Base-by-base conservation (phyloP, 2,888 invertebrate species). In the Dolichopus griseipennis region DNA sequence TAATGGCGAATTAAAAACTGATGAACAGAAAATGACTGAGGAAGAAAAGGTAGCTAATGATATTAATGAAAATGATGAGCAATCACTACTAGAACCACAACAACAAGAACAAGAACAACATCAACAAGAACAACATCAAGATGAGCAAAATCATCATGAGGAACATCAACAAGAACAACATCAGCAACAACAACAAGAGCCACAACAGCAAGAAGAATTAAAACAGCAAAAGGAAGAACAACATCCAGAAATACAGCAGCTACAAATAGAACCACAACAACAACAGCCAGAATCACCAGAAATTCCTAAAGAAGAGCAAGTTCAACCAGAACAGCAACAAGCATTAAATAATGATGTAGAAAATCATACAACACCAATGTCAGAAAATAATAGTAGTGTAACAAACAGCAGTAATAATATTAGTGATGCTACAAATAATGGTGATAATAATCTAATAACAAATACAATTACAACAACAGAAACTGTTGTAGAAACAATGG, bases 1-100 rank as follows among this genome's bases (percentile, higher is more conserved):
- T 65, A 76, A 78, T 41, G 66, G 64, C 67, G 69, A 71, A 68
- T 70, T 71, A 71, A 69, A 69, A 70, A 67, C 69, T 66, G 69
- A 71, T 69, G 66, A 70, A 69, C 27, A 27, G 27, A 27, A 27
- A 27, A 66, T 69, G 71, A 68, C 66, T 65, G 43, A 64, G 68
- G 67, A 70, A 70, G 67, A 68, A 65, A 52, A 52, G 52, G 18
- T 52, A 52, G 18, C 15, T 52, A 52, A 7, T 52, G 18, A 52
- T 52, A 52, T 18, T 52, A 52, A 18, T 52, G 6, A 52, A 18
- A 18, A 52, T 18, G 18, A 52, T n/a, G 52, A 52, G 4, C 3
- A 27, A 27, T 5, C 2, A 27, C 18, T 18, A 68, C 70, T 68
- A 66, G 70, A 66, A 21, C 66, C 67, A 68, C 37, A 37, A 9